phyloP scores from a whole-genome alignment of 2,797 vertebrate species.

The Trachurus trachurus region DNA sequence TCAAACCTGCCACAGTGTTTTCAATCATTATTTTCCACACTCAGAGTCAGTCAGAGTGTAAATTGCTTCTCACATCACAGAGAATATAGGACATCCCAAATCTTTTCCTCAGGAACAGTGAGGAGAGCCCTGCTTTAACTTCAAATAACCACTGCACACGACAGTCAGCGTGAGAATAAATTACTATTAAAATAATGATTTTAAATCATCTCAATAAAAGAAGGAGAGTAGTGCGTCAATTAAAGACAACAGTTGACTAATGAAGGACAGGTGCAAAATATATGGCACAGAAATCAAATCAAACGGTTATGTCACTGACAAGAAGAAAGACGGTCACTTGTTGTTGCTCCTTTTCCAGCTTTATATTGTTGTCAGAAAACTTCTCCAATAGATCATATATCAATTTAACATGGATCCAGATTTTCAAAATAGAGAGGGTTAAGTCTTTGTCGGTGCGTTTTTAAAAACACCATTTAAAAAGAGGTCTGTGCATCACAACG shows the following conservation, averaged over 20 bases:
- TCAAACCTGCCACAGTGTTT: neutral
- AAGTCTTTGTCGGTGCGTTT: neutral
- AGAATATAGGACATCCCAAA: neutral
- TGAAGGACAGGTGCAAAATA: neutral
- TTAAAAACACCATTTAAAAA: neutral
- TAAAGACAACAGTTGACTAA: neutral
- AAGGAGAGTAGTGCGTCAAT: neutral
- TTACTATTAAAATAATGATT: neutral
- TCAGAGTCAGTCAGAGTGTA: neutral
- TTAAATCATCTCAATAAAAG: neutral
- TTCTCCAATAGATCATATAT: too few species aligned
- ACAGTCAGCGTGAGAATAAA: neutral
- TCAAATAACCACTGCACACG: neutral
- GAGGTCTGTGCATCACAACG: neutral
- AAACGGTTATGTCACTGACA: neutral
- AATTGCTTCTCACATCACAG: slow-evolving; percentile 2
- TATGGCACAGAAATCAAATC: neutral
- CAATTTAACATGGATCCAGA: too few species aligned
- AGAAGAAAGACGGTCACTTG: neutral
- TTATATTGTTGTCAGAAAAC: too few species aligned
- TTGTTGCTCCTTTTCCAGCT: too few species aligned
- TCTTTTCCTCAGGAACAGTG: neutral
- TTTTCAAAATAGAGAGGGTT: neutral
- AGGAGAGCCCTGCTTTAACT: neutral
- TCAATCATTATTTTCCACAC: neutral